These are phyloP conservation scores for Rhizomys pruinosus DNA, from an alignment of 2,113 vertebrate species.

Conservation along the genomic window DNA sequence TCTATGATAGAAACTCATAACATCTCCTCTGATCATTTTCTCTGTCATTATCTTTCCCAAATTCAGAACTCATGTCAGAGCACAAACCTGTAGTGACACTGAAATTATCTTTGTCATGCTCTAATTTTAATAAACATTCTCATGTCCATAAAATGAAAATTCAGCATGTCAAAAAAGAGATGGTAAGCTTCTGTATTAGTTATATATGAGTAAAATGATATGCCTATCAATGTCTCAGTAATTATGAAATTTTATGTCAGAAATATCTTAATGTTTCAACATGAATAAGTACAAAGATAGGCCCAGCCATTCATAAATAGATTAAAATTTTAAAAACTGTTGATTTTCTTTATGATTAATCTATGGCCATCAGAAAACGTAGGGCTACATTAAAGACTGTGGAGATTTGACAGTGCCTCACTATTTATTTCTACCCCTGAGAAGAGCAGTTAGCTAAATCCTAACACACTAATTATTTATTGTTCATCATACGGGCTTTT, in stretches of 20 bases:
- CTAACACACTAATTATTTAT: background rate
- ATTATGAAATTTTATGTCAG: background rate
- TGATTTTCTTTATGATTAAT: background rate
- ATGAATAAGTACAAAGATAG: background rate
- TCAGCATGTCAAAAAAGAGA: background rate
- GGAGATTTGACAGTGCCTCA: background rate
- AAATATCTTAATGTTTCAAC: background rate
- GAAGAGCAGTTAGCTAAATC: background rate
- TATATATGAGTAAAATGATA: background rate
- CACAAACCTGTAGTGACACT: background rate
- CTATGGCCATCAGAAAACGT: background rate
- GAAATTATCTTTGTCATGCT: background rate
- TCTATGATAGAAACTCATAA: background rate
- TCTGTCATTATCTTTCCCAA: background rate
- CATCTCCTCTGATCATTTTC: background rate
- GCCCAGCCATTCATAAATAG: background rate
- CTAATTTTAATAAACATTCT: background rate
- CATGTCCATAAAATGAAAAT: conserved; percentile 11
- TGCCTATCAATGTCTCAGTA: background rate
- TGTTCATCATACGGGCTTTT: background rate
- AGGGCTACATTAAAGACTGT: background rate
- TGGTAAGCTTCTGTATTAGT: background rate
- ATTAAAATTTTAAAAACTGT: background rate
- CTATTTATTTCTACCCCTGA: background rate
- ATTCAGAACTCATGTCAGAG: background rate